These are phyloP conservation scores for Acleris emargana DNA, from an alignment of 2,888 invertebrate genomes.

Conservation along the genomic window DNA sequence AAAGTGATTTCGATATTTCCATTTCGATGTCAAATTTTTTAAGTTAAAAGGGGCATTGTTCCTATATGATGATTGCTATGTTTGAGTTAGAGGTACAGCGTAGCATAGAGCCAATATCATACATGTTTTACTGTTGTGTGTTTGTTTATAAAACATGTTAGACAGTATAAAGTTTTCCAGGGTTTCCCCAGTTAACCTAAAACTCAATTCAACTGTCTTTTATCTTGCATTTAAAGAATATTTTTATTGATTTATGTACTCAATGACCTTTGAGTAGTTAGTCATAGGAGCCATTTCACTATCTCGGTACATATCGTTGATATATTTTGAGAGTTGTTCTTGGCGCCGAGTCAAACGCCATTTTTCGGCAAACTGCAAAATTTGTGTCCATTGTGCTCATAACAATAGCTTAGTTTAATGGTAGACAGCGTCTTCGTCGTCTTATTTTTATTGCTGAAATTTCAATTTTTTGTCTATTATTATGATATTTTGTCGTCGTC, in stretches of 20 bases:
- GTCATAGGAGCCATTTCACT: constrained; percentile 1
- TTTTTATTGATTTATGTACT: neutral
- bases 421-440: neutral
- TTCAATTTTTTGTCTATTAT: too few relatives aligned
- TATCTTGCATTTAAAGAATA: neutral
- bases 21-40: too few relatives aligned
- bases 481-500: too few relatives aligned
- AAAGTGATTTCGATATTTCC: too few relatives aligned
- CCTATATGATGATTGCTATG: fast-evolving
- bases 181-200: too few relatives aligned
- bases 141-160: too few relatives aligned
- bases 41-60: too few relatives aligned
- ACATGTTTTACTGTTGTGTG: too few relatives aligned
- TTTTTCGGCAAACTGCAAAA: constrained; percentile 25
- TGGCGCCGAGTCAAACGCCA: constrained; percentile 21
- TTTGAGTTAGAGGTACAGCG: too few relatives aligned
- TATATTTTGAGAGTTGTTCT: constrained; percentile 7
- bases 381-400: neutral
- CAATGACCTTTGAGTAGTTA: neutral
- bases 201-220: too few relatives aligned
- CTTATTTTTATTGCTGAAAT: neutral
- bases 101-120: too few relatives aligned
- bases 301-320: constrained; percentile 16
- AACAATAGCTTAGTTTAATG: neutral
- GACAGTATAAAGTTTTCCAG: too few relatives aligned